These are phyloP conservation scores for Theretra japonica DNA, from an alignment of 2,888 invertebrate species.

Conservation along the genomic window DNA sequence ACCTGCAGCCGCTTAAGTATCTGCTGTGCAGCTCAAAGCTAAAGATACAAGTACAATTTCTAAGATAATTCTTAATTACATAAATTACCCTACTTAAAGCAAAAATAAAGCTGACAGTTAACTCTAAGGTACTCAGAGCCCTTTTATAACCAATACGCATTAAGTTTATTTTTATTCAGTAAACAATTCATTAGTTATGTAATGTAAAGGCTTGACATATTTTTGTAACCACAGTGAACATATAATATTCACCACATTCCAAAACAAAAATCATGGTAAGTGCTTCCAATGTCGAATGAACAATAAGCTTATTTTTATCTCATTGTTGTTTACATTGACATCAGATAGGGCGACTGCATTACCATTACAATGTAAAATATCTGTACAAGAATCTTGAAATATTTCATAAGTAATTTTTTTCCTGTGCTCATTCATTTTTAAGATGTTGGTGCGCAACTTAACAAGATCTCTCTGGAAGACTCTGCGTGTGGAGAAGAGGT, in stretches of 20 bases:
- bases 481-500: conserved; percentile 61
- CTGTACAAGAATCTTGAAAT: background rate
- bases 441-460: conserved; percentile 74
- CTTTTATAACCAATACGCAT: too few relatives aligned
- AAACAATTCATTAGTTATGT: background rate
- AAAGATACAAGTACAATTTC: too few relatives aligned
- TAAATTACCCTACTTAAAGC: background rate
- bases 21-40: too few relatives aligned
- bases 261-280: background rate
- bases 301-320: conserved; percentile 5
- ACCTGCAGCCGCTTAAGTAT: background rate
- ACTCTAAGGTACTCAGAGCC: too few relatives aligned
- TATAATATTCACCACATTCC: too few relatives aligned
- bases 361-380: background rate
- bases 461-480: conserved; percentile 68
- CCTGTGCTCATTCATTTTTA: conserved; percentile 35
- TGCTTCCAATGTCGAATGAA: background rate
- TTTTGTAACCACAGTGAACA: too few relatives aligned
- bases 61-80: too few relatives aligned
- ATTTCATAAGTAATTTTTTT: background rate
- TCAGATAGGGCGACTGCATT: conserved; percentile 1
- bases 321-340: conserved; percentile 18
- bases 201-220: background rate
- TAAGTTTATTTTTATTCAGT: background rate
- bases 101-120: too few relatives aligned